Percentiles rank a stretch among this genome's conserved stretches.
These are phyloP conservation scores for Pyrgilauda ruficollis DNA, from an alignment of 2,113 vertebrate species.

Conservation along the genomic window DNA sequence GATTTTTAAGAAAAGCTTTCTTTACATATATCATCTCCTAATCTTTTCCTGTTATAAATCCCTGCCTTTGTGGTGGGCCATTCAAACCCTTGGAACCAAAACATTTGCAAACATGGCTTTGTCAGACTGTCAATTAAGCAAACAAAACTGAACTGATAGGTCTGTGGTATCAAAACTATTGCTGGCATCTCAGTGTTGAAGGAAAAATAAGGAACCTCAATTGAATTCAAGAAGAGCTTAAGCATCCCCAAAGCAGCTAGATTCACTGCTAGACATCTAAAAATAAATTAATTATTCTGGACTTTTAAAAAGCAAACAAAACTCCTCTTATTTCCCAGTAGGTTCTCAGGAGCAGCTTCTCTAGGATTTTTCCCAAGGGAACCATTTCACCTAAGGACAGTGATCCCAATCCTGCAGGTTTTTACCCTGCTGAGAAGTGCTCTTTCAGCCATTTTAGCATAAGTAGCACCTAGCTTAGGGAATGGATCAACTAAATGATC, in stretches of 20 bases:
- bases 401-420: background rate
- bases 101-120: background rate
- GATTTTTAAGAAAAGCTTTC: background rate
- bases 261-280: constrained; percentile 23
- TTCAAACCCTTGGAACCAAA: background rate
- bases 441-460: background rate
- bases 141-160: background rate
- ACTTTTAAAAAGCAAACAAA: constrained; percentile 31
- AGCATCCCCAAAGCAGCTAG: background rate
- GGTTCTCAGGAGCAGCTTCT: background rate
- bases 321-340: background rate
- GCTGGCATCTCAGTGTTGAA: background rate
- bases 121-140: background rate
- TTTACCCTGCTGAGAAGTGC: background rate
- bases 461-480: background rate
- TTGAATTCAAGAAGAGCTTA: background rate
- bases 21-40: background rate
- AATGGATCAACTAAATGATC: background rate
- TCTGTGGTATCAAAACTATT: background rate
- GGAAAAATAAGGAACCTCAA: background rate
- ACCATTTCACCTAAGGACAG: background rate
- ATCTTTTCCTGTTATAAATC: background rate
- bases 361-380: constrained; percentile 19
- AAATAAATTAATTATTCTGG: constrained; percentile 35
- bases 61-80: background rate